phyloP scores from a whole-genome alignment of 2,797 vertebrate genomes.

The Rhyacichthys aspro region DNA sequence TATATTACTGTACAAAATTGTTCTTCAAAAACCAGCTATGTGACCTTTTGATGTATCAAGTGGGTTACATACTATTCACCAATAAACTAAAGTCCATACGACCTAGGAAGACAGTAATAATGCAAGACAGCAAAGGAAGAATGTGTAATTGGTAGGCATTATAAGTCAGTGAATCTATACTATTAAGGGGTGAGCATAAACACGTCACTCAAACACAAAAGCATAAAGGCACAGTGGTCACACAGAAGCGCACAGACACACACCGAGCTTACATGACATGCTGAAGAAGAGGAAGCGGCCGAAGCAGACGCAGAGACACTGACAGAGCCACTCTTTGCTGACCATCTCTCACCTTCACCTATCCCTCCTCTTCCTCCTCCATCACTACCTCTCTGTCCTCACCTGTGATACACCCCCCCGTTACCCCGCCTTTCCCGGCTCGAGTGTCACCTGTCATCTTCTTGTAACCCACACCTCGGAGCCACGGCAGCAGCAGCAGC shows the following conservation, averaged over 20 bases:
- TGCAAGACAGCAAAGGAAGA: neutral
- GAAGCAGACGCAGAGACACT: slow-evolving; percentile 95
- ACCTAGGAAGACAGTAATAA: neutral
- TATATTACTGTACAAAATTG: no score
- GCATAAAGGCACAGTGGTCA: neutral
- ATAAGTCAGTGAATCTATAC: slow-evolving; percentile 2
- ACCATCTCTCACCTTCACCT: slow-evolving; percentile 82
- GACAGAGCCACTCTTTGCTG: slow-evolving; percentile 92
- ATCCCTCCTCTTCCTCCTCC: slow-evolving; percentile 54
- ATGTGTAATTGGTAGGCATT: neutral
- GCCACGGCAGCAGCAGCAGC: slow-evolving; percentile 64
- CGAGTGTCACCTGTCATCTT: slow-evolving; percentile 70
- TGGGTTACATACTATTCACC: no score
- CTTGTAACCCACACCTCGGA: slow-evolving; percentile 70
- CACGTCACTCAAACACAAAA: slow-evolving; percentile 6
- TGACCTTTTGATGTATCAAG: no score
- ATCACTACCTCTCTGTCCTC: slow-evolving; percentile 50
- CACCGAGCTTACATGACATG: slow-evolving; percentile 90
- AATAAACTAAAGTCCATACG: no score
- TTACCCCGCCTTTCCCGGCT: slow-evolving; percentile 33
- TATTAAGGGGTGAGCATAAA: neutral
- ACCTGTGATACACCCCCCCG: slow-evolving; percentile 25
- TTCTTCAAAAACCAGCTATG: neutral
- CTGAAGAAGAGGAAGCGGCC: slow-evolving; percentile 90
- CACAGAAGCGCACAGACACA: slow-evolving; percentile 5